Evolutionary conservation across 2,888 invertebrate genomes (phyloP).

Genomic region (Sarcophaga rosellei): DNA sequence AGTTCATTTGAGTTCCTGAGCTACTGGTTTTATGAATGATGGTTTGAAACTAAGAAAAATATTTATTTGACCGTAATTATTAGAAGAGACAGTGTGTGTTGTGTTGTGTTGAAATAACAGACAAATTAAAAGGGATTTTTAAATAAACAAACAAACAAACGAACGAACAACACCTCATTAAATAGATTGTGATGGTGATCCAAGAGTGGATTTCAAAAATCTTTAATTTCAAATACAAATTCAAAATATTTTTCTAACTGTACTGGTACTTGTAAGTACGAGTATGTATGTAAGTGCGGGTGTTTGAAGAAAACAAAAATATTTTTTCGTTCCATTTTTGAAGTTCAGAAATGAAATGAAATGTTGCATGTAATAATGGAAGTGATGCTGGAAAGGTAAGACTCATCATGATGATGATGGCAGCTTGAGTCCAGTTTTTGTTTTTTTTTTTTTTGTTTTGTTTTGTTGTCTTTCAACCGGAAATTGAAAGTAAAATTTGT

Average conservation of each 20-base stretch:
- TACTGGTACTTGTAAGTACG: no score
- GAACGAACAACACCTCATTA: no score
- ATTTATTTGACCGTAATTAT: constrained; percentile 9
- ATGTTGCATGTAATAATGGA: constrained; percentile 12
- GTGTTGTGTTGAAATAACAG: neutral
- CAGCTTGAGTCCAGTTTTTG: constrained; percentile 37
- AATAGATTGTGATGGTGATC: no score
- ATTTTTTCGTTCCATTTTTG: no score
- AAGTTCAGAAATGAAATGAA: neutral
- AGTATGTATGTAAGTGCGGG: constrained; percentile 31
- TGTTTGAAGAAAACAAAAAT: constrained; percentile 17
- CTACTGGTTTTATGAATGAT: neutral
- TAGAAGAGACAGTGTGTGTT: neutral
- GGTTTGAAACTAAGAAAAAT: constrained; percentile 2
- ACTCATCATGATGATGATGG: neutral
- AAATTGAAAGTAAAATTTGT: constrained; percentile 33
- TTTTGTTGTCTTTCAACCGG: constrained; percentile 39
- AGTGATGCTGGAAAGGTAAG: neutral
- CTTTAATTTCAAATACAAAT: no score
- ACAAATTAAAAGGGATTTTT: neutral
- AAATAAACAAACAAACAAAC: neutral
- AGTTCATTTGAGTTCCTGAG: no score
- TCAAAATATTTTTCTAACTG: constrained; percentile 15
- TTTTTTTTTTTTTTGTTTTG: neutral
- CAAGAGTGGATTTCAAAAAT: no score